Evolutionary conservation across 2,797 vertebrate species (phyloP), one percentile per base, ranked within the genome.

Genomic region (Telmatherina bonti): DNA sequence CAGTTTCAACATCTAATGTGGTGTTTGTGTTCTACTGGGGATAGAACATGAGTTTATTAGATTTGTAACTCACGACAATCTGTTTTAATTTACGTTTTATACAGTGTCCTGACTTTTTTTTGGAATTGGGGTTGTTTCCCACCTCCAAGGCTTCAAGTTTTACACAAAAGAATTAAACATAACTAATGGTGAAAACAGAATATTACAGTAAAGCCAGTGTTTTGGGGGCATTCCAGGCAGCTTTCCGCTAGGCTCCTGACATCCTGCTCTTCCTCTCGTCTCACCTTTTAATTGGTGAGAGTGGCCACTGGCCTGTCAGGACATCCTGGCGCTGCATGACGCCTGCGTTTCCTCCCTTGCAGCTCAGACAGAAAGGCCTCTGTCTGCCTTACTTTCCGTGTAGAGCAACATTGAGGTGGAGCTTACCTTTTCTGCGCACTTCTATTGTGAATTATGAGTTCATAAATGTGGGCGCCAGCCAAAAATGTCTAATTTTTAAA

Each of bases 261-360:
- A 72, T 82, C 79, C 87, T 84, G 79, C 77, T 82, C 77, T 82
- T 87, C 86, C 71, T 84, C 84, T 35, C 71, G 69, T 86, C 82
- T 86, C 86, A 85, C 80, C 82, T 85, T 85, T 72, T 86, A 87
- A 89, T 88, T 84, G 82, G 72, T 77, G 52, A 0, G 47, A 45
- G 58, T 0, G 7, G 73, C 62, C 5, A 77, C 13, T 31, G 13
- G 63, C 70, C 64, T 67, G 75, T 84, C 75, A 70, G 74, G 81
- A 73, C 59, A 36, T 66, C 71, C 66, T 11, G 70, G 68, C 45
- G 67, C 86, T 81, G 71, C 52, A 26, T 78, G 83, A 80, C 52
- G 75, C 59, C 76, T 30, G 55, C 1, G 29, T 80, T 74, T 85
- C 74, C 71, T 78, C 72, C 55, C 55, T 65, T 24, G 18, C 74